Evolutionary conservation across 2,888 invertebrate species (phyloP).

Genomic region (Chrysopilus asiliformis): DNA sequence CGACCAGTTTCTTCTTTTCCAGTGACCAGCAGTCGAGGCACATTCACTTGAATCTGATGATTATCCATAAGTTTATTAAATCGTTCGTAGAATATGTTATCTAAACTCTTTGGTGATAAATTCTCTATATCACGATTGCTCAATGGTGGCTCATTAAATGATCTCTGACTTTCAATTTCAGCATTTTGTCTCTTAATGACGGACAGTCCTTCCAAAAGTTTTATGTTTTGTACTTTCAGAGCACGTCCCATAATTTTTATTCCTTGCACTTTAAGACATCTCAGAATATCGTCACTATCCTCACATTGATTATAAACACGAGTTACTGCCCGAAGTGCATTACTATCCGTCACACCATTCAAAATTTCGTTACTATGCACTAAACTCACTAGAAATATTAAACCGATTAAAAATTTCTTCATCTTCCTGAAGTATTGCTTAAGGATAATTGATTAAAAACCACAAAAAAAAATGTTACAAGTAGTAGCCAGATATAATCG

Average conservation of each 20-base stretch:
- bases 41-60: constrained; percentile 43
- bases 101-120: constrained; percentile 45
- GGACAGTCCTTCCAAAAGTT: constrained; percentile 47
- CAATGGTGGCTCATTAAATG: constrained; percentile 34
- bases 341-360: constrained; percentile 25
- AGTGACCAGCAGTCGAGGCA: constrained; percentile 37
- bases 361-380: too few species aligned
- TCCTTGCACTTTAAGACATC: constrained; percentile 59
- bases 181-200: constrained; percentile 39
- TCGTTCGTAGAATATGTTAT: constrained; percentile 43
- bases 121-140: constrained; percentile 47
- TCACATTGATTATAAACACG: constrained; percentile 43
- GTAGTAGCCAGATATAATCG: too few species aligned
- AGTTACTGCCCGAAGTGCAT: constrained; percentile 27
- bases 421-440: too few species aligned
- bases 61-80: constrained; percentile 45
- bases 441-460: too few species aligned
- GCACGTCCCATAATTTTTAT: constrained; percentile 52
- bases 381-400: too few species aligned
- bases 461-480: too few species aligned
- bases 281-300: constrained; percentile 46
- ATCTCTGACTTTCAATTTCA: constrained; percentile 27
- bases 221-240: constrained; percentile 45
- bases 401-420: too few species aligned
- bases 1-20: constrained; percentile 35